These are phyloP conservation scores for Drosophila eugracilis DNA, from an alignment of 1,140 invertebrate species.

Conservation along the genomic window DNA sequence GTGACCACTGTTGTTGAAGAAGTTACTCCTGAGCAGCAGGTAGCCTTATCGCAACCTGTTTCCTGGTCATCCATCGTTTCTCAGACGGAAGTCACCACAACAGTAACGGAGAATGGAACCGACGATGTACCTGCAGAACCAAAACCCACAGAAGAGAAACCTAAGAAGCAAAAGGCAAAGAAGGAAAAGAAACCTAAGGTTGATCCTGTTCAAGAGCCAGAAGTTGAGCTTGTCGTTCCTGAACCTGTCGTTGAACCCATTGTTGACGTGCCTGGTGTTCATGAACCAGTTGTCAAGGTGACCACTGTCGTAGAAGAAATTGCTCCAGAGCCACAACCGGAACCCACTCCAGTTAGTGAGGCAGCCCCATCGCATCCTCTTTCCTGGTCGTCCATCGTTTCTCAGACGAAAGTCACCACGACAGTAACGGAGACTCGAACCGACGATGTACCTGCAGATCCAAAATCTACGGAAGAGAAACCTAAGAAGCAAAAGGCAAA, in stretches of 20 bases:
- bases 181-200: slow-evolving; percentile 34
- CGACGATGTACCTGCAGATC: not conserved
- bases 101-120: not conserved
- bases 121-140: not conserved
- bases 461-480: not conserved
- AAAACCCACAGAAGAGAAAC: slow-evolving; percentile 1
- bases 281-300: not conserved
- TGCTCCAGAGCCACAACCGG: not conserved
- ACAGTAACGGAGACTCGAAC: not conserved
- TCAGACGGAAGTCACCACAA: not conserved
- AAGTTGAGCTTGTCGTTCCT: not conserved
- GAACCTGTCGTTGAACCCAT: not conserved
- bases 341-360: not conserved
- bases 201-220: slow-evolving; percentile 1
- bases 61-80: slow-evolving; percentile 2
- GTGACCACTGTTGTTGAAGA: not conserved
- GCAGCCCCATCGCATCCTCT: not conserved
- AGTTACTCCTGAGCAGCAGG: not conserved
- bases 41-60: not conserved
- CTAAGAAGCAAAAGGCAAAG: slow-evolving; percentile 4
- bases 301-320: not conserved
- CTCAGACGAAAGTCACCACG: not conserved
- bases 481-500: slow-evolving; percentile 26
- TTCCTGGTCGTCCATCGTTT: slow-evolving; percentile 25
- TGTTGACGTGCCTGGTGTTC: not conserved